Percentiles rank a stretch among this genome's conserved stretches.
These are phyloP conservation scores for Cyanoderma ruficeps DNA, from an alignment of 2,113 vertebrate genomes.

Conservation along the genomic window DNA sequence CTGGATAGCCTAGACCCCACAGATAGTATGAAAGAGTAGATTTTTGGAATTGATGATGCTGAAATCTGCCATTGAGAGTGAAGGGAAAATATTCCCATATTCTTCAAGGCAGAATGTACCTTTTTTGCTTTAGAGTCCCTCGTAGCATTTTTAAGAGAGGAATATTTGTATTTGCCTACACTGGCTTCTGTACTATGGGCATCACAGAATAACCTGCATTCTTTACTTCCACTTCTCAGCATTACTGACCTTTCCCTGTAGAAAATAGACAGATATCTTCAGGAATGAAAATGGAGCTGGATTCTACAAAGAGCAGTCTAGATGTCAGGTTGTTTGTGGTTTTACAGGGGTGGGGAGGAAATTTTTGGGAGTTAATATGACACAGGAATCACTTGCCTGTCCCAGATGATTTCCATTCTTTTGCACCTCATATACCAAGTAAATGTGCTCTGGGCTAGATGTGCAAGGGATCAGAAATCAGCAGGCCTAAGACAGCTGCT, in stretches of 20 bases:
- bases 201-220: background rate
- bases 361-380: background rate
- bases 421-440: background rate
- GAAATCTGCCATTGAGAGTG: background rate
- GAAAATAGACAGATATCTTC: background rate
- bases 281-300: background rate
- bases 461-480: background rate
- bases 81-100: background rate
- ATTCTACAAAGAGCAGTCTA: background rate
- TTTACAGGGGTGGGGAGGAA: background rate
- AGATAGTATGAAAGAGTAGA: background rate
- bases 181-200: background rate
- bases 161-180: background rate
- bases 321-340: background rate
- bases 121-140: background rate
- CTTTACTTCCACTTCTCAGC: background rate
- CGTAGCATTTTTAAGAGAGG: background rate
- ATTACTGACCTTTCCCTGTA: background rate
- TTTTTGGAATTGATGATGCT: background rate
- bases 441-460: background rate
- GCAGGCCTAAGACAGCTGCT: background rate
- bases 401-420: conserved; percentile 24
- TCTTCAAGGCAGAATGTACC: background rate
- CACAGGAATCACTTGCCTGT: background rate
- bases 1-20: background rate